Evolutionary conservation across 2,888 invertebrate genomes (phyloP), one percentile per base, ranked within the genome.

Genomic region (Elmis aenea): DNA sequence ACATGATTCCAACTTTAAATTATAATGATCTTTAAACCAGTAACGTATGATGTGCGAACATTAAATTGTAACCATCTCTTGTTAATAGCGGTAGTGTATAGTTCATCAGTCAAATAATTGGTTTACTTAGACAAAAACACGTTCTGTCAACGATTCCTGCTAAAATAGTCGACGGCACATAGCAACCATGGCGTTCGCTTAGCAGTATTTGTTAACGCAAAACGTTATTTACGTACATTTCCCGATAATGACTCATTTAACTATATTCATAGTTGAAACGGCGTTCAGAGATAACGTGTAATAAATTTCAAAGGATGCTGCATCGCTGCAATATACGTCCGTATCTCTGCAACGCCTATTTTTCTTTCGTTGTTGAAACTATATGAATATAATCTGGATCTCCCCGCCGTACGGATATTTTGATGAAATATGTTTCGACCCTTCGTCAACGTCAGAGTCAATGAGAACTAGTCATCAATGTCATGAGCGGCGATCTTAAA

Each of bases 51-150:
- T 41, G 29, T 18, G 29, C 26, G 29, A 20, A 39, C 24, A 20
- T 33, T 33, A 28, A 32, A 41, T 28, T 41, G 33, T 27, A 40
- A n/a, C n/a, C n/a, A n/a, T n/a, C n/a, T 37, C 32, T 22, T 34
- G 34, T 42, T 42, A 42, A 38, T 42, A 42, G 36, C 38, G 34
- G 26, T 35, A 26, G 25, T 40, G 25, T 34, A 22, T 35, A 38
- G 33, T 42, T 42, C 35, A 42, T 35, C 42, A 38, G 38, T 42
- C 36, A 40, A 33, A 45, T 54, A 54, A 54, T 54, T 54, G 38
- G 52, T 54, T 54, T 52, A 47, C 52, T 54, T 54, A 54, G 44
- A 50, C 46, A 47, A 48, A 54, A 52, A 50, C 54, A 54, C 54
- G 53, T 54, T 46, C 38, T 26, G 16, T 33, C 31, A 42, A 38